Evolutionary conservation across 2,888 invertebrate species (phyloP).

Genomic region (Cephus pulcher): DNA sequence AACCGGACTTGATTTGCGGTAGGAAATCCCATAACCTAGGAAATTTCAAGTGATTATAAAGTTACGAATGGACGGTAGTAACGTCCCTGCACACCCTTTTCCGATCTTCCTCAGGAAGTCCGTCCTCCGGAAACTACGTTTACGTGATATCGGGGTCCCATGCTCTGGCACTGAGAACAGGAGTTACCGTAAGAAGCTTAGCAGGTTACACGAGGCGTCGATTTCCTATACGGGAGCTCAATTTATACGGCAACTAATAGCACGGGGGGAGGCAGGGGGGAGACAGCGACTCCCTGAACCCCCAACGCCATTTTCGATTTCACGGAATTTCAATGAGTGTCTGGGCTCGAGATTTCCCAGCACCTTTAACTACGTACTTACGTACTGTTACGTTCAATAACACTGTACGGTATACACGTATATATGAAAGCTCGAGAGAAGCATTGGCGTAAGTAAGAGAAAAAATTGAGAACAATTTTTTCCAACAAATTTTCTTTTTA

Average conservation of each 20-base stretch:
- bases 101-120: too few species aligned
- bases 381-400: too few species aligned
- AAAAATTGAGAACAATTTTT: too few species aligned
- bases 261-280: too few species aligned
- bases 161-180: not conserved
- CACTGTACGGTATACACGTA: too few species aligned
- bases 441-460: too few species aligned
- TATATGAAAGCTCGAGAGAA: too few species aligned
- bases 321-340: not conserved
- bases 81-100: not conserved
- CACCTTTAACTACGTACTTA: too few species aligned
- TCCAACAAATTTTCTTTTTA: too few species aligned
- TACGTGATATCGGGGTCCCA: not conserved
- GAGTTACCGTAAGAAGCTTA: conserved; percentile 33
- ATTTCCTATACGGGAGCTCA: conserved; percentile 17
- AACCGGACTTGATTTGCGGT: too few species aligned
- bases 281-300: not conserved
- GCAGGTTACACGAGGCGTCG: conserved; percentile 24
- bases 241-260: conserved; percentile 26
- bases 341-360: not conserved
- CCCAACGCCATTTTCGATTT: not conserved
- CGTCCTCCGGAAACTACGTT: not conserved
- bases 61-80: not conserved
- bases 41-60: not conserved
- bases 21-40: too few species aligned